Evolutionary conservation across 2,888 invertebrate species (phyloP).

Genomic region (Hyposoter didymator): DNA sequence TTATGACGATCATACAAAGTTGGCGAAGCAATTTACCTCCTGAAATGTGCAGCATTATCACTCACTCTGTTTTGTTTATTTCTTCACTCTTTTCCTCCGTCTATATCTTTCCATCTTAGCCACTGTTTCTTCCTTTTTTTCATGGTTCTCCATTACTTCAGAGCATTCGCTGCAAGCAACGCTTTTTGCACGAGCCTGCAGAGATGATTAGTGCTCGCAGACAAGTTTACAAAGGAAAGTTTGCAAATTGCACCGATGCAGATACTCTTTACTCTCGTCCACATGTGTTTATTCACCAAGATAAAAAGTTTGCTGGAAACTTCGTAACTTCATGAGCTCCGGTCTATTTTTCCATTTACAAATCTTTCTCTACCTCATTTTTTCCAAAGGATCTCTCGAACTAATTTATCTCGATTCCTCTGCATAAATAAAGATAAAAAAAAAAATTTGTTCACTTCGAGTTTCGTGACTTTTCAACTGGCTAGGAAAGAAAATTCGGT

Average conservation of each 20-base stretch:
- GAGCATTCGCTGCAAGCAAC: constrained; percentile 3
- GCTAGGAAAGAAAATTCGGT: neutral
- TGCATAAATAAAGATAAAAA: neutral
- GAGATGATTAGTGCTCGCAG: constrained; percentile 34
- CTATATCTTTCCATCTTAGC: neutral
- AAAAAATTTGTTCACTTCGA: neutral
- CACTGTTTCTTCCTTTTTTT: neutral
- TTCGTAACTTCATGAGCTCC: neutral
- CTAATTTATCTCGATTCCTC: neutral
- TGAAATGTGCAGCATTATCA: constrained; percentile 25
- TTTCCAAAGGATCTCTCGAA: neutral
- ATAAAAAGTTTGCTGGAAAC: constrained; percentile 28
- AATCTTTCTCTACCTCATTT: neutral
- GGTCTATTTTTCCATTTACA: neutral
- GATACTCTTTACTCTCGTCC: neutral
- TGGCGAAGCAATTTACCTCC: constrained; percentile 38
- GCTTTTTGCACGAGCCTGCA: neutral
- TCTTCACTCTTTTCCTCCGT: constrained; percentile 1
- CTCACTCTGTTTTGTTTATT: constrained; percentile 15
- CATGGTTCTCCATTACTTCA: neutral
- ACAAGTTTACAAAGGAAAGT: constrained; percentile 29
- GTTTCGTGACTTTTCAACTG: neutral
- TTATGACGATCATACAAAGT: constrained; percentile 48
- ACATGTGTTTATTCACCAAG: neutral
- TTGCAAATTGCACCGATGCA: constrained; percentile 30